Conservation (phyloP, 2,113 vertebrate genomes). For the Oreocharis arfaki region DNA sequence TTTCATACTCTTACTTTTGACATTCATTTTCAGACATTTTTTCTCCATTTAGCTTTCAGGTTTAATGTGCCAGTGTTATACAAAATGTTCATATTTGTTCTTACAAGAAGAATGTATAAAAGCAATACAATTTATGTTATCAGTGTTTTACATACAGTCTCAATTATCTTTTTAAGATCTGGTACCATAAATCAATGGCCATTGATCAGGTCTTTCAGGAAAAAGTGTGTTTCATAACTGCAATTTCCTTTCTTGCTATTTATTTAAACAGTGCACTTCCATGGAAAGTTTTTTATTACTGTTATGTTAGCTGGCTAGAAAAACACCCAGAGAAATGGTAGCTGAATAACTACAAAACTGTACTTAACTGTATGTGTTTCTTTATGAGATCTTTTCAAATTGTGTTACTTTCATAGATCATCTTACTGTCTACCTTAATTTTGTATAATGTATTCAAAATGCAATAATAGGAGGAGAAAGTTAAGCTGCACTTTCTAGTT, state of each 20-base stretch:
- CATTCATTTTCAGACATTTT: background rate
- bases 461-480: background rate
- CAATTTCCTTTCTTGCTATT: background rate
- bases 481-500: background rate
- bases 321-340: background rate
- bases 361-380: background rate
- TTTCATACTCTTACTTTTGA: background rate
- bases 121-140: background rate
- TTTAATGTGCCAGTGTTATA: background rate
- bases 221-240: background rate
- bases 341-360: background rate
- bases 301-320: background rate
- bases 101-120: background rate
- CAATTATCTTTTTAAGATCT: background rate
- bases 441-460: background rate
- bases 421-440: background rate
- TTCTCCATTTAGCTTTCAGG: background rate
- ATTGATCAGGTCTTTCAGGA: background rate
- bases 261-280: background rate
- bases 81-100: background rate
- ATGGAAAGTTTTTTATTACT: background rate
- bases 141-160: background rate
- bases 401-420: background rate
- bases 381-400: background rate
- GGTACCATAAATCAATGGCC: background rate